These are phyloP conservation scores for Beris chalybata DNA, from an alignment of 2,888 invertebrate species.

Conservation along the genomic window DNA sequence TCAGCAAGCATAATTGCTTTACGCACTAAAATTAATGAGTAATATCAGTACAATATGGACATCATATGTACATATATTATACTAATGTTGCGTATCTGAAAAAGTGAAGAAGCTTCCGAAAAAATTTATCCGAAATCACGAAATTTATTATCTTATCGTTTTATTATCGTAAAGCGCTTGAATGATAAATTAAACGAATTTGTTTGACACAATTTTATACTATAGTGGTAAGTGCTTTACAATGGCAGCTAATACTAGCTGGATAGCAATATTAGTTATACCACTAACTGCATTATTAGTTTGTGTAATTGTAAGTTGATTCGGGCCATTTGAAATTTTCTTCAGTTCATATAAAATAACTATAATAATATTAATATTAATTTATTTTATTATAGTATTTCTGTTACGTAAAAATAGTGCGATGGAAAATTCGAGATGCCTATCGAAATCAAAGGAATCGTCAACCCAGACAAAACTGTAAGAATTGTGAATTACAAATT, in stretches of 20 bases:
- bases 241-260: constrained; percentile 13
- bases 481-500: constrained; percentile 1
- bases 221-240: constrained; percentile 18
- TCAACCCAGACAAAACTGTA: constrained; percentile 21
- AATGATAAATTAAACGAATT: constrained; percentile 24
- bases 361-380: not conserved
- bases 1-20: too few relatives aligned
- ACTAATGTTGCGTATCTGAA: too few relatives aligned
- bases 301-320: constrained; percentile 13
- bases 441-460: constrained; percentile 21
- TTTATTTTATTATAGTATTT: constrained; percentile 4
- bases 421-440: constrained; percentile 20
- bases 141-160: constrained; percentile 24
- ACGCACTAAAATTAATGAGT: too few relatives aligned
- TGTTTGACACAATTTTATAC: constrained; percentile 19
- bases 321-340: not conserved
- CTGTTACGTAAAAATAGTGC: constrained; percentile 14
- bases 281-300: constrained; percentile 10
- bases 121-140: too few relatives aligned
- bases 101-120: too few relatives aligned
- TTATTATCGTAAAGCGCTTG: constrained; percentile 10
- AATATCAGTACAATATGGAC: too few relatives aligned
- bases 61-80: too few relatives aligned
- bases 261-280: constrained; percentile 16
- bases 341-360: not conserved